Percentiles rank a stretch among this genome's conserved stretches.
Conservation (phyloP, 1,140 invertebrate species). For the Monomorium pharaonis region DNA sequence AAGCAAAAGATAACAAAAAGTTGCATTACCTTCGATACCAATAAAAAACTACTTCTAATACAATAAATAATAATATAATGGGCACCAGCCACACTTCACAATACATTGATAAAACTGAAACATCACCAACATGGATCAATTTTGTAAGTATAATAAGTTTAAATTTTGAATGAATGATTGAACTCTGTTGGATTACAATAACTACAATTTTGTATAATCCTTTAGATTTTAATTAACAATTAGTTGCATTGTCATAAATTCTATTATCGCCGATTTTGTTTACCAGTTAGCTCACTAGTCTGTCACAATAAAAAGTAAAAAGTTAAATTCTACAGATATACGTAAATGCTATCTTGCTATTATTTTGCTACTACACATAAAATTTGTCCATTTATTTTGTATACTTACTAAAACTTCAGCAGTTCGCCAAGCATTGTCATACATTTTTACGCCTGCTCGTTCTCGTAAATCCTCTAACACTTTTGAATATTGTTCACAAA, state of each 20-base stretch:
- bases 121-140: slow-evolving; percentile 24
- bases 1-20: background rate
- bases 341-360: too few species aligned
- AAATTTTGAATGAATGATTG: too few species aligned
- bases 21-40: slow-evolving; percentile 61
- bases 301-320: background rate
- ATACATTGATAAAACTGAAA: background rate
- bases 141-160: background rate
- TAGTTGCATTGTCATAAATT: slow-evolving; percentile 40
- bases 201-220: slow-evolving; percentile 61
- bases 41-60: background rate
- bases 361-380: too few species aligned
- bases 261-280: slow-evolving; percentile 63
- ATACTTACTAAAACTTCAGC: slow-evolving; percentile 59
- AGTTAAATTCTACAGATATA: background rate
- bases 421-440: slow-evolving; percentile 64
- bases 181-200: slow-evolving; percentile 42
- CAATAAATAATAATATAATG: slow-evolving; percentile 35
- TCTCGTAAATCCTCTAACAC: background rate
- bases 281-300: slow-evolving; percentile 14
- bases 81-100: slow-evolving; percentile 55
- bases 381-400: background rate
- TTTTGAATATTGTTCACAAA: slow-evolving; percentile 49
- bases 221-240: slow-evolving; percentile 65
- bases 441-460: background rate